Evolutionary conservation across 1,140 invertebrate genomes (phyloP), one percentile per base, ranked within the genome.

Genomic region (Holotrichia oblita): DNA sequence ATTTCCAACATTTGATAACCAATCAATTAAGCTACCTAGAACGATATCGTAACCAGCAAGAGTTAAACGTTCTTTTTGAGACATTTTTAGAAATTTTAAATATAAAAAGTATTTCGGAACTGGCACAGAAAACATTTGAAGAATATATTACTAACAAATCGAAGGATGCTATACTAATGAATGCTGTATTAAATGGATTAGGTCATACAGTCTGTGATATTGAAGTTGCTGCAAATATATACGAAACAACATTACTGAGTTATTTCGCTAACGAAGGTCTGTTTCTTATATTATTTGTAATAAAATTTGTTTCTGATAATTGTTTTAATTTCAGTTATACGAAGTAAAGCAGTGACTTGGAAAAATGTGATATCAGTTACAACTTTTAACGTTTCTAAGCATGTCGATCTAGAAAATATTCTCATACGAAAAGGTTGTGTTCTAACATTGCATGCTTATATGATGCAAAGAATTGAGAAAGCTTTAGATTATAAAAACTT

Each of bases 231-330:
- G 82, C 81, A 6, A 42, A 79, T 42, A 59, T 86, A 34, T 83
- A 82, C 17, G 85, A 86, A 80, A 75, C 78, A 2, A 81, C 82
- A 2, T 41, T 86, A 20, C 79, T 77, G 12, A 83, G 82, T 61
- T 86, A 86, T 79, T 86, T 86, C 79, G 74, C 80, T 73, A 85
- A 83, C 76, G 83, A 76, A 75, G 82, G 85, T 86, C 22, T 69
- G 61, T 27, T 27, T 10, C 3, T 3, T 69, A 14, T 9, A 12
- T 10, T 10, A 24, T 12, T 69, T 27, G 2, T 69, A 69, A 27
- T 69, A 6, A 10, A 27, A 69, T 12, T 8, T 69, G 2, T 8
- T 48, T 48, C 2, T 34, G 27, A 34, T 2, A 2, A 72, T 7
- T 14, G n/a, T 74, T 4, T 10, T 6, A n/a, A 22, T 76, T 76